Base-by-base conservation (phyloP, 92 coral and sea anemone species). In the Palythoa caribaeorum region DNA sequence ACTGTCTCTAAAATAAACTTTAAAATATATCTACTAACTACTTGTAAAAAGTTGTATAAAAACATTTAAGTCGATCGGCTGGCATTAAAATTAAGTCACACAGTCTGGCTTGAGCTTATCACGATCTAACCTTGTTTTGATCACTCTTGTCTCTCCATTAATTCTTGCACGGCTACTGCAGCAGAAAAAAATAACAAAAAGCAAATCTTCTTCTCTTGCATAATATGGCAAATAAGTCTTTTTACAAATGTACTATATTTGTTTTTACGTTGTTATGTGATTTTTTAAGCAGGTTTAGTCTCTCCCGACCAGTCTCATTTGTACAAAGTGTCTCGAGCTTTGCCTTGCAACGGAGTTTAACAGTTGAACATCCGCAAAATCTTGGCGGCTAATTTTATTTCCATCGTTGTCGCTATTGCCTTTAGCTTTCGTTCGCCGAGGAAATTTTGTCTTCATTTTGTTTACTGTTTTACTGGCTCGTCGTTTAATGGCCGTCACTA, bases 271-370 rank as follows among this genome's bases (percentile, higher is more conserved):
- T 68, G 16, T 12, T 28, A 36, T 13, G 28, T 13, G 10, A 15
- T 15, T 9, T 2, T 38, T 10, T 37, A 2, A 11, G 75, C 5
- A 47, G 47, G 12, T 0, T 81, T 9, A 81, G 9, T 81, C 86
- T 81, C 76, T 81, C 51, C 76, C 86, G 13, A 81, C 38, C 10
- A 81, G 39, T 9, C 86, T 59, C 86, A 81, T 81, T 68, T 81
- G 86, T 7, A 63, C 76, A 44, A 81, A 81, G 47, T 81, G 76
- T 66, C 86, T 81, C 19, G 86, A 81, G 62, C 76, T 66, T 51
- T 68, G 75, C 10, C 86, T 66, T 38, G 83, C 1, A 2, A 54
- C 15, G 0, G 35, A 38, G 12, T 19, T 57, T 21, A 37, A 6
- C 1, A 6, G 55, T 47, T 81, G 75, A 5, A 53, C 37, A 66